These are phyloP conservation scores for Poeciliopsis paucimaculata DNA, from an alignment of 2,797 vertebrate genomes.

Conservation along the genomic window DNA sequence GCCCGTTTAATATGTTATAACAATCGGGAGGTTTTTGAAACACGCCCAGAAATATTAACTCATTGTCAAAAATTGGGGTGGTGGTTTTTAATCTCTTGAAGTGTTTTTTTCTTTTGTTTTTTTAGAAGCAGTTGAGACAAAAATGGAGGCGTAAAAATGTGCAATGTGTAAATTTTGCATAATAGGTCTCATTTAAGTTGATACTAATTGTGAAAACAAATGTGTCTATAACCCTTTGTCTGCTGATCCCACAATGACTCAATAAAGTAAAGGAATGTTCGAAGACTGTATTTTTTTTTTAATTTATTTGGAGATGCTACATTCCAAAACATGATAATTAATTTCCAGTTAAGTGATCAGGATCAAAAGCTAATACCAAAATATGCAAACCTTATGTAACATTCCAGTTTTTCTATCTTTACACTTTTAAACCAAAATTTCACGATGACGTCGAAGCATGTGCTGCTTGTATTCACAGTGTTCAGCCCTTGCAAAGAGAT, in stretches of 20 bases:
- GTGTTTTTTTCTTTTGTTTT: too few relatives aligned
- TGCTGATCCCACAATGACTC: neutral
- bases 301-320: too few relatives aligned
- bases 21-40: too few relatives aligned
- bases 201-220: neutral
- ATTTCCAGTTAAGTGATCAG: neutral
- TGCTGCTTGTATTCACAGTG: conserved; percentile 11
- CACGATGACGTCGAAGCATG: neutral
- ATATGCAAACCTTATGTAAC: neutral
- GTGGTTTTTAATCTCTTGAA: too few relatives aligned
- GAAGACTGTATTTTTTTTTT: neutral
- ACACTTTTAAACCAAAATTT: neutral
- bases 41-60: too few relatives aligned
- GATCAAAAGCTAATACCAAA: neutral
- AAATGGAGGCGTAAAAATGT: neutral
- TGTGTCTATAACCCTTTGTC: neutral
- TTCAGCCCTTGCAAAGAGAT: conserved; percentile 16
- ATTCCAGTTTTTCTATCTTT: neutral
- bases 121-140: too few relatives aligned
- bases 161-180: too few relatives aligned
- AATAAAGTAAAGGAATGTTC: neutral
- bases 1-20: too few relatives aligned
- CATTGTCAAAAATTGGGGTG: too few relatives aligned
- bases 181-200: neutral
- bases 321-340: neutral